phyloP scores from a whole-genome alignment of 2,888 invertebrate species.

The Cetonia aurata region DNA sequence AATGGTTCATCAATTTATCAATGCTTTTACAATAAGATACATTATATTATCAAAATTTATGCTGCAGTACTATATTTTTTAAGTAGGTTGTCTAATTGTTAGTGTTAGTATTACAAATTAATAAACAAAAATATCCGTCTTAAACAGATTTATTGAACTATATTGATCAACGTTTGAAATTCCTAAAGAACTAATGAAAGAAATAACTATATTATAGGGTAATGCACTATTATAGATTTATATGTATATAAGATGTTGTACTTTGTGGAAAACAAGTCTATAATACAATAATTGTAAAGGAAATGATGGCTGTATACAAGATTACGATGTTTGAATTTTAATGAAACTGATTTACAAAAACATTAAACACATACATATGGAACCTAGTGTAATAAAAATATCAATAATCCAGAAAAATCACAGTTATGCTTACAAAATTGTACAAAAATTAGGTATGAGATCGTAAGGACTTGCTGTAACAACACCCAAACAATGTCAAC shows the following conservation, averaged over 20 bases:
- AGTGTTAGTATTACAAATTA: neutral
- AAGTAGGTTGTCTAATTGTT: too few species aligned
- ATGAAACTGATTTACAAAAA: conserved; percentile 7
- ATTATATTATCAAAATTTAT: too few species aligned
- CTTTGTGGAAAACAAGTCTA: conserved; percentile 25
- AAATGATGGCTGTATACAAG: conserved; percentile 25
- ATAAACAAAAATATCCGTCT: conserved; percentile 2
- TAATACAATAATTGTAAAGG: conserved; percentile 22
- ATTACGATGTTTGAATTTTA: neutral
- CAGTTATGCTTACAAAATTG: conserved; percentile 57
- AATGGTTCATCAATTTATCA: too few species aligned
- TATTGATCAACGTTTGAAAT: conserved; percentile 33
- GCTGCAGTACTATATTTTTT: too few species aligned
- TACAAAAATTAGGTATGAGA: conserved; percentile 24
- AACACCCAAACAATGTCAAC: conserved; percentile 15
- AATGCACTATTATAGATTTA: conserved; percentile 18
- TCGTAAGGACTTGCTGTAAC: conserved; percentile 6
- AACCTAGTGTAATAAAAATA: conserved; percentile 16
- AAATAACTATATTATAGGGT: conserved; percentile 10
- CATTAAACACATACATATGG: neutral
- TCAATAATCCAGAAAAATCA: conserved; percentile 53
- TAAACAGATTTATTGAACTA: conserved; percentile 32
- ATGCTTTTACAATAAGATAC: too few species aligned
- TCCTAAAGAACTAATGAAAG: conserved; percentile 39
- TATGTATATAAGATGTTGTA: conserved; percentile 30